phyloP scores from a whole-genome alignment of 2,888 invertebrate species.

The Apotomis turbidana region DNA sequence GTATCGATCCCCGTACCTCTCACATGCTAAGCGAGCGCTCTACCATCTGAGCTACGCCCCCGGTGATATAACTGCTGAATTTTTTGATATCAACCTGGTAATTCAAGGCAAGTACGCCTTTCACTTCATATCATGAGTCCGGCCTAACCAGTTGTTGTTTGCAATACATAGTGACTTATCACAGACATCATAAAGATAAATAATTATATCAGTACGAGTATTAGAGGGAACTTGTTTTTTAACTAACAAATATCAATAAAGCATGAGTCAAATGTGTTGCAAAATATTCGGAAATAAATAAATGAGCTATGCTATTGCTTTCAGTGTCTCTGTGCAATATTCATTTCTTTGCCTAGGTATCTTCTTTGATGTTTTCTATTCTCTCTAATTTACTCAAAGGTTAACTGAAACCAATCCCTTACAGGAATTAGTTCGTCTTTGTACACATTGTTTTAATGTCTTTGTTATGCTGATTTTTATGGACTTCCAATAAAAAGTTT shows the following conservation, averaged over 20 bases:
- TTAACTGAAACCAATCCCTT: too few species aligned
- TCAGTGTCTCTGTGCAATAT: too few species aligned
- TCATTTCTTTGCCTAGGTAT: too few species aligned
- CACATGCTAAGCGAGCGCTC: constrained; percentile 81
- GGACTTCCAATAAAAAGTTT: too few species aligned
- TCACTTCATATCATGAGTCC: constrained; percentile 24
- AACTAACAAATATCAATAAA: too few species aligned
- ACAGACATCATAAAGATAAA: constrained; percentile 6
- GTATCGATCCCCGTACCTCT: constrained; percentile 84
- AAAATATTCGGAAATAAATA: neutral
- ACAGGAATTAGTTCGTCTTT: too few species aligned
- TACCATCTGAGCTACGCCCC: constrained; percentile 80
- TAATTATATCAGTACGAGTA: neutral
- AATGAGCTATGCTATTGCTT: neutral
- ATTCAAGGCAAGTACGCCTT: constrained; percentile 36
- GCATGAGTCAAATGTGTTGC: too few species aligned
- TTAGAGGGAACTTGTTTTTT: too few species aligned
- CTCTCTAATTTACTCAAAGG: too few species aligned
- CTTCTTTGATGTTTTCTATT: too few species aligned
- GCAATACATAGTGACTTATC: neutral
- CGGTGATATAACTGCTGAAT: constrained; percentile 41
- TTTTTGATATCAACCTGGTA: constrained; percentile 7
- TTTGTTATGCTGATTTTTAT: too few species aligned
- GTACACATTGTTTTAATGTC: too few species aligned
- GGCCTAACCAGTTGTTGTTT: constrained; percentile 6